These are phyloP conservation scores for Aelia acuminata DNA, from an alignment of 2,888 invertebrate genomes.

Conservation along the genomic window DNA sequence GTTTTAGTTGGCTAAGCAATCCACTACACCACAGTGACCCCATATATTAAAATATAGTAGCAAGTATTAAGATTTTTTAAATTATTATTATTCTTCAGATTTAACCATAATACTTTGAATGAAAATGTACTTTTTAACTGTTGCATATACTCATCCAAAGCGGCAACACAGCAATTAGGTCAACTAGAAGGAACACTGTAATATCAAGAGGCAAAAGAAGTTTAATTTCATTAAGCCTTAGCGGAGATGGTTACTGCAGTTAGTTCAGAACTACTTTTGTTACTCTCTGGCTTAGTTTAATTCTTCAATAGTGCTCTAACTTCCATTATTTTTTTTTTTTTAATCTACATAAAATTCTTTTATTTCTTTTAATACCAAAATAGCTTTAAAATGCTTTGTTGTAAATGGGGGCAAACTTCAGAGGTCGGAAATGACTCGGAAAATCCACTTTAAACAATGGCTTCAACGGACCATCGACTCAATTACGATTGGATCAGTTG, in stretches of 20 bases:
- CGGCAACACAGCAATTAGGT: not conserved
- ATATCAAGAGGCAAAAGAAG: not conserved
- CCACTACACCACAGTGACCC: too few relatives aligned
- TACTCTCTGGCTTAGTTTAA: not conserved
- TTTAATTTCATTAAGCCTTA: slow-evolving; percentile 3
- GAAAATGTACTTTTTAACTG: not conserved
- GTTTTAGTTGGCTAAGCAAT: too few relatives aligned
- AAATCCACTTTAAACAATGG: slow-evolving; percentile 46
- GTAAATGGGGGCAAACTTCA: not conserved
- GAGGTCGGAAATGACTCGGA: not conserved
- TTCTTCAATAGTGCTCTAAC: not conserved
- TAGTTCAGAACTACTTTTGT: slow-evolving; percentile 20
- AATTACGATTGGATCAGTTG: slow-evolving; percentile 31
- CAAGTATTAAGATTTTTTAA: too few relatives aligned
- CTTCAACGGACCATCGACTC: slow-evolving; percentile 2
- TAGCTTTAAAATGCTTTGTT: not conserved
- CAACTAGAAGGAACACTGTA: not conserved
- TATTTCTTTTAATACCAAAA: slow-evolving; percentile 5
- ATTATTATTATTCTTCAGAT: too few relatives aligned
- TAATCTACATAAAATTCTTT: slow-evolving; percentile 27
- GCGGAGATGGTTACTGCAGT: not conserved
- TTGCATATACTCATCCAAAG: not conserved
- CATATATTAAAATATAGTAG: too few relatives aligned
- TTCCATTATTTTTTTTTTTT: not conserved
- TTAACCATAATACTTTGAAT: not conserved